Evolutionary conservation across 2,888 invertebrate genomes (phyloP), one percentile per base, ranked within the genome.

Genomic region (Tanypteryx hageni): DNA sequence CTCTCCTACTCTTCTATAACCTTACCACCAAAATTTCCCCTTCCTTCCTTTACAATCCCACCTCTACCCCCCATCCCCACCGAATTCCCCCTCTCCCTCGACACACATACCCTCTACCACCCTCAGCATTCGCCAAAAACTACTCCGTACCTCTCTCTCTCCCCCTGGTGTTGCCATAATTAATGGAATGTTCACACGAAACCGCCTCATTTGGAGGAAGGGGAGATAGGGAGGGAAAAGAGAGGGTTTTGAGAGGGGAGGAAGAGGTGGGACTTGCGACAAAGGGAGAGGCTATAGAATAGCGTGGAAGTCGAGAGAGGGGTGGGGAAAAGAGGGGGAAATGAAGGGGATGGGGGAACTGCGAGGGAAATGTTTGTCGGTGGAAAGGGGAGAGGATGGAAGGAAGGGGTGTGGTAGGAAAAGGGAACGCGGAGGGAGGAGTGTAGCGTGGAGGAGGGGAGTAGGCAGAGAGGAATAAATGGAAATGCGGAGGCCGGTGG

Each of bases 121-220:
- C 13, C 61, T 7, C 68, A 68, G 68, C 68, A 22, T 76, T 76
- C 76, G 76, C 76, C 76, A 76, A 76, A 76, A 76, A 76, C 76
- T 76, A 76, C 76, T 76, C 92, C 83, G 59, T 59, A 44, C 92
- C 27, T 58, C 57, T 22, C 81, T 81, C 68, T 82, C 82, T 61
- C 61, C 14, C 58, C 56, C 91, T 57, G 83, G 82, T 92, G 92
- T 92, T 92, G 92, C 92, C 84, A 92, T 92, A 92, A 92, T 92
- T 92, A 92, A 92, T 92, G 92, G 92, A 92, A 92, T 92, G 92
- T 92, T 92, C 92, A 92, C 92, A 92, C 92, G 92, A 92, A 92
- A 92, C 92, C 92, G 92, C 82, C 92, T 92, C 92, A 92, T 92
- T 92, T 92, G 83, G 84, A 57, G 58, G 81, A 59, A 16, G 85